A percentile compares a stretch with the other conserved stretches of the same genome.
Evolutionary conservation across 2,888 invertebrate genomes (phyloP).

Genomic region (Pammene aurita): DNA sequence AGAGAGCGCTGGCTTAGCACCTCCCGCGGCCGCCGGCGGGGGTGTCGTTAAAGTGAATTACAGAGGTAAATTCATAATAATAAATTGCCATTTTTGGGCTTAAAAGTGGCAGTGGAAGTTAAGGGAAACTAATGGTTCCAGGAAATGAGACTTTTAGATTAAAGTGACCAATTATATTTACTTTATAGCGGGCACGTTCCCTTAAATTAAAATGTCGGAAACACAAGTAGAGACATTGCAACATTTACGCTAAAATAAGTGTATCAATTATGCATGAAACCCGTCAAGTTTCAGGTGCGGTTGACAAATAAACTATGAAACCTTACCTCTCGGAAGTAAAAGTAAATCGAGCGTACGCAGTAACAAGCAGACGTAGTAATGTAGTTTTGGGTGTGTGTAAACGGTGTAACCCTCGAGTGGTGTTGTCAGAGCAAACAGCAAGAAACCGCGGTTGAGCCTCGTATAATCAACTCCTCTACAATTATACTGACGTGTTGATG

Average conservation of each 20-base stretch:
- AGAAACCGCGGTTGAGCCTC: conserved; percentile 7
- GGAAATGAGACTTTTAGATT: conserved; percentile 16
- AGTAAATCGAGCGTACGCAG: conserved; percentile 10
- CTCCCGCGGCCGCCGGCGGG: conserved; percentile 27
- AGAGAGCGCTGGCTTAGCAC: conserved; percentile 47
- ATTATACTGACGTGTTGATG: conserved; percentile 18
- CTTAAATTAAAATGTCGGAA: too few relatives aligned
- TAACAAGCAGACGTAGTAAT: conserved; percentile 25
- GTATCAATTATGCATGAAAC: too few relatives aligned
- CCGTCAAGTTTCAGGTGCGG: neutral
- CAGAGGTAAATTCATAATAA: conserved; percentile 31
- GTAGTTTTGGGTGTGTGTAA: conserved; percentile 31
- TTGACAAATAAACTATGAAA: neutral
- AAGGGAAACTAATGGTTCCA: conserved; percentile 27
- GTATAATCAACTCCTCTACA: conserved; percentile 27
- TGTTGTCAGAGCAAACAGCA: conserved; percentile 31
- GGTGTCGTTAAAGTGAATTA: conserved; percentile 34
- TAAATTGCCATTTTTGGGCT: conserved; percentile 32
- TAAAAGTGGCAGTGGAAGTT: conserved; percentile 25
- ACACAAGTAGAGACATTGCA: neutral
- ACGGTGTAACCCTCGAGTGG: conserved; percentile 22
- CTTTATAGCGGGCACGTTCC: neutral
- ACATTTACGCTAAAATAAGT: too few relatives aligned
- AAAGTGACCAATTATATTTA: conserved; percentile 7
- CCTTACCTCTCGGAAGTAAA: neutral